Conservation (phyloP, 2,113 vertebrate species). For the Ptychochromis oligacanthus region DNA sequence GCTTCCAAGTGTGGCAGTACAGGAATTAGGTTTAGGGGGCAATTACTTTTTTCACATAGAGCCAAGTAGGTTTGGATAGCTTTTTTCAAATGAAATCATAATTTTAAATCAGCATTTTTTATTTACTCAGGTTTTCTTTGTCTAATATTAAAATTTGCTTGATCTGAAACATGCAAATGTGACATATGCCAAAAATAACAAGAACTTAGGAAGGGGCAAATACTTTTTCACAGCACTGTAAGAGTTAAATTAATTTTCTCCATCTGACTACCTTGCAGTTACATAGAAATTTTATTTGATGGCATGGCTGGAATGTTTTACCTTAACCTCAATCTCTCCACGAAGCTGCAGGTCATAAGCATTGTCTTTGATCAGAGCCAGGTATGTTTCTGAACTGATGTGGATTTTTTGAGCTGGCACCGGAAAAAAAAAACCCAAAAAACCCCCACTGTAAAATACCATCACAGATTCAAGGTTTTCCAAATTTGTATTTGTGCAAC, state of each 20-base stretch:
- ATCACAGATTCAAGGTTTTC: background rate
- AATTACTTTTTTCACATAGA: too few relatives aligned
- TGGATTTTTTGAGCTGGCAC: conserved; percentile 88
- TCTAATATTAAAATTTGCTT: too few relatives aligned
- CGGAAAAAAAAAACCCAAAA: background rate
- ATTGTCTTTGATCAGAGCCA: conserved; percentile 83
- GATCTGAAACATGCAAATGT: too few relatives aligned
- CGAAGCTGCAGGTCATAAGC: conserved; percentile 87
- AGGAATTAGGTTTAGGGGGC: too few relatives aligned
- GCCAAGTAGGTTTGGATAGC: too few relatives aligned
- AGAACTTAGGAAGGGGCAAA: too few relatives aligned
- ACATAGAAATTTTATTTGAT: background rate
- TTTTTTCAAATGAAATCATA: too few relatives aligned
- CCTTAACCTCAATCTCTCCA: conserved; percentile 92
- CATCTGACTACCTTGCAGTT: background rate
- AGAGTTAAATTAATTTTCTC: too few relatives aligned
- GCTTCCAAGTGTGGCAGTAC: too few relatives aligned
- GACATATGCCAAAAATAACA: too few relatives aligned
- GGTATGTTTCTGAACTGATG: conserved; percentile 86
- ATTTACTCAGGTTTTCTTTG: too few relatives aligned
- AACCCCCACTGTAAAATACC: background rate
- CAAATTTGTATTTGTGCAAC: background rate
- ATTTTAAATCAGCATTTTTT: too few relatives aligned
- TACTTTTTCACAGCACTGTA: background rate
- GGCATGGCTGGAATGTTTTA: conserved; percentile 52